These are phyloP conservation scores for Steinernema scapterisci DNA, from an alignment of 2,888 invertebrate species.

Conservation along the genomic window DNA sequence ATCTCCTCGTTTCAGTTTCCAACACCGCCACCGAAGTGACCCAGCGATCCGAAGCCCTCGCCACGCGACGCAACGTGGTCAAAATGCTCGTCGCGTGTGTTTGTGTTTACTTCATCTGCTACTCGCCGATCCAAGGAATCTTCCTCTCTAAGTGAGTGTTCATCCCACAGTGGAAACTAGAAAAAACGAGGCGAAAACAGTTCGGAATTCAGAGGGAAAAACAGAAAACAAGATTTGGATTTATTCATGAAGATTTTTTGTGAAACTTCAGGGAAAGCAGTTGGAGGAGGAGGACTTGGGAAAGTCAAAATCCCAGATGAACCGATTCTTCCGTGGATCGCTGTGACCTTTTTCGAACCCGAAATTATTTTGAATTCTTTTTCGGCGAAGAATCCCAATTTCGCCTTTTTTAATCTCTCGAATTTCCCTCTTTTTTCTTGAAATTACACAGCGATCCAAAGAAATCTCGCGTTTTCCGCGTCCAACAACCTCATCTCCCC, in stretches of 20 bases:
- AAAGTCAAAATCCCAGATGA: no score
- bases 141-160: conserved; percentile 57
- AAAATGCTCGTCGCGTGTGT: conserved; percentile 71
- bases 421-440: neutral
- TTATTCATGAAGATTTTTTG: no score
- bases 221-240: no score
- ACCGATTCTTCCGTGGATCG: no score
- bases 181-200: no score
- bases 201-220: no score
- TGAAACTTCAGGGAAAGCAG: no score
- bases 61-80: conserved; percentile 68
- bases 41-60: conserved; percentile 51
- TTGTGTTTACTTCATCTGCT: conserved; percentile 70
- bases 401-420: neutral
- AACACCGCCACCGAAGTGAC: conserved; percentile 33
- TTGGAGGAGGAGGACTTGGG: no score
- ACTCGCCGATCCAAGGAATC: conserved; percentile 69
- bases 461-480: neutral
- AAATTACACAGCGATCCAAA: neutral
- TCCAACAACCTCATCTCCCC: neutral
- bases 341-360: no score
- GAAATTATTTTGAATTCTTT: no score
- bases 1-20: conserved; percentile 36
- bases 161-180: neutral
- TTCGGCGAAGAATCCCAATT: neutral